Evolutionary conservation across 2,888 invertebrate species (phyloP), one percentile per base, ranked within the genome.

Genomic region (Acrocyrtus sp.): DNA sequence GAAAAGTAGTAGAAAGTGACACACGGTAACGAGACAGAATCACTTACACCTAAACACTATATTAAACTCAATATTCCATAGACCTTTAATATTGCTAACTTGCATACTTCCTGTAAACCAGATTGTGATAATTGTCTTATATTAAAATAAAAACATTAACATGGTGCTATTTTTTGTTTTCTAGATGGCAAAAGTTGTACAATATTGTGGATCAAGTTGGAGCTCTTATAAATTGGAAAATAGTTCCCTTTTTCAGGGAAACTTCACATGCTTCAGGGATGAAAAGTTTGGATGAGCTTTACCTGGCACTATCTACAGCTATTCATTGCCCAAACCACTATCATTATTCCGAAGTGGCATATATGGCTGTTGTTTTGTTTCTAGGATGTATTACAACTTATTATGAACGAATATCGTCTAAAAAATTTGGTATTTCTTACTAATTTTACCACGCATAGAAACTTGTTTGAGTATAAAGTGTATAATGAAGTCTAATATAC

Each of bases 121-220:
- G n/a, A n/a, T n/a, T n/a, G n/a, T n/a, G n/a, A n/a, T n/a, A n/a
- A n/a, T n/a, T n/a, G n/a, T n/a, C n/a, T n/a, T n/a, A n/a, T n/a
- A n/a, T n/a, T n/a, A n/a, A n/a, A n/a, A n/a, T n/a, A n/a, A n/a
- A n/a, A n/a, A n/a, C n/a, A n/a, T n/a, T n/a, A n/a, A n/a, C n/a
- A n/a, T n/a, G n/a, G n/a, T n/a, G n/a, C n/a, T n/a, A n/a, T n/a
- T n/a, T n/a, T n/a, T n/a, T 45, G 24, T 29, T 24, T 45, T 51
- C 15, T 22, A 80, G 80, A 43, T 79, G 79, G 80, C 66, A 76
- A 10, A 75, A 75, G 27, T 50, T 80, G 15, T 78, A 73, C 51
- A 47, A 51, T 0, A 69, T 79, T 10, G 74, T 79, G 1, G 80
- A 80, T 47, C 75, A 76, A 68, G 70, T 80, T 39, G 80, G 79